These are phyloP conservation scores for Mustelus asterias DNA, from an alignment of 2,113 vertebrate genomes.

Conservation along the genomic window DNA sequence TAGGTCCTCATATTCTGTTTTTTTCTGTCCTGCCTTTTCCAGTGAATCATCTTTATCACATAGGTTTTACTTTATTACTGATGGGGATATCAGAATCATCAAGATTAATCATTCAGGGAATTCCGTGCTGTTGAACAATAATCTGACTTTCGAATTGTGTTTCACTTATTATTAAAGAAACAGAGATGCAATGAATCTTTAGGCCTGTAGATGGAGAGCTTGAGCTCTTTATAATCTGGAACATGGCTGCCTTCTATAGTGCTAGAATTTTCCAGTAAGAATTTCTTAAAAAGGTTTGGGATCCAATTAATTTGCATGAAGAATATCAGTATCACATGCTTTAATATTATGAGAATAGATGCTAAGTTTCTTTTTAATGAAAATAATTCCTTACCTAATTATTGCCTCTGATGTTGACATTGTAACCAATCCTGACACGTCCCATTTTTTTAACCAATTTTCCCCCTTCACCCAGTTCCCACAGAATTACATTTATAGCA, in stretches of 20 bases:
- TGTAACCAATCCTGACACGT: neutral
- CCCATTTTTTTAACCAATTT: neutral
- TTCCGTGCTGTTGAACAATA: neutral
- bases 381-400: neutral
- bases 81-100: neutral
- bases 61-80: neutral
- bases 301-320: neutral
- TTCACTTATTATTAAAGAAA: neutral
- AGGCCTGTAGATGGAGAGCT: conserved; percentile 24
- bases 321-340: neutral
- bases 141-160: neutral
- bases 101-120: neutral
- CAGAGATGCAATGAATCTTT: neutral
- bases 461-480: neutral
- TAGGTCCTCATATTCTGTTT: neutral
- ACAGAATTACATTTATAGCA: neutral
- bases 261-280: neutral
- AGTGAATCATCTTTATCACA: neutral
- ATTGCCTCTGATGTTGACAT: neutral
- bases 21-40: neutral
- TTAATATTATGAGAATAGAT: neutral
- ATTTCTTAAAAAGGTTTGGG: neutral
- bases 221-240: neutral
- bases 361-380: neutral
- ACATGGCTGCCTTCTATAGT: conserved; percentile 1